Conservation (phyloP, 2,113 vertebrate species). For the Pogonocichla stellata region DNA sequence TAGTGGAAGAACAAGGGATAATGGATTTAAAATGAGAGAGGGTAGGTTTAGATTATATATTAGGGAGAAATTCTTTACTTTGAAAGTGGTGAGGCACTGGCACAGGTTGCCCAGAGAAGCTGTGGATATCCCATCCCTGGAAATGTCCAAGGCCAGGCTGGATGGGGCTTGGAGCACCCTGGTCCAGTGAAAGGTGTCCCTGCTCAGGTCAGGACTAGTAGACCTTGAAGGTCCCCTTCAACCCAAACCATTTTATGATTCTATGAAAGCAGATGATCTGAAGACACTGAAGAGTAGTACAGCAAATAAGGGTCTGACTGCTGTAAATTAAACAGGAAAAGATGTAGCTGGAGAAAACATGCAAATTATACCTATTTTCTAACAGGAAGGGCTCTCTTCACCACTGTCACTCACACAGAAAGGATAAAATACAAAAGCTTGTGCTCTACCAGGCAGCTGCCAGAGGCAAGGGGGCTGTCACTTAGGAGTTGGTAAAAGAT, state of each 20-base stretch:
- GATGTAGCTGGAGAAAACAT: neutral
- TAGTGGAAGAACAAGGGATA: neutral
- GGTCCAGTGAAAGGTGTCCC: neutral
- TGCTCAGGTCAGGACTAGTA: neutral
- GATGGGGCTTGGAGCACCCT: neutral
- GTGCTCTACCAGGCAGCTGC: neutral
- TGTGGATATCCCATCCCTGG: neutral
- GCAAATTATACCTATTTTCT: neutral
- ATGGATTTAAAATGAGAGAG: neutral
- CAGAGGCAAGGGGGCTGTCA: neutral
- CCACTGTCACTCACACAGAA: neutral
- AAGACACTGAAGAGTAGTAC: neutral
- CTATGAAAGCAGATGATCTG: neutral
- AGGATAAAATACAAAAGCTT: neutral
- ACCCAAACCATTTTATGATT: neutral
- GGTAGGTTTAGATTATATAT: neutral
- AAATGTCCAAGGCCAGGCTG: neutral
- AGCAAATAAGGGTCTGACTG: neutral
- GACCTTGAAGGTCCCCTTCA: neutral
- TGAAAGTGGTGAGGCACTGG: neutral
- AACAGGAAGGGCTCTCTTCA: neutral
- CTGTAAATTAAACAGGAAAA: neutral
- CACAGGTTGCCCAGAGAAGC: neutral
- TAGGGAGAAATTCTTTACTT: neutral
- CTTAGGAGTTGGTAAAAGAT: neutral